phyloP scores from a whole-genome alignment of 53 echinoderm and acorn worm species.

The Crossaster papposus region DNA sequence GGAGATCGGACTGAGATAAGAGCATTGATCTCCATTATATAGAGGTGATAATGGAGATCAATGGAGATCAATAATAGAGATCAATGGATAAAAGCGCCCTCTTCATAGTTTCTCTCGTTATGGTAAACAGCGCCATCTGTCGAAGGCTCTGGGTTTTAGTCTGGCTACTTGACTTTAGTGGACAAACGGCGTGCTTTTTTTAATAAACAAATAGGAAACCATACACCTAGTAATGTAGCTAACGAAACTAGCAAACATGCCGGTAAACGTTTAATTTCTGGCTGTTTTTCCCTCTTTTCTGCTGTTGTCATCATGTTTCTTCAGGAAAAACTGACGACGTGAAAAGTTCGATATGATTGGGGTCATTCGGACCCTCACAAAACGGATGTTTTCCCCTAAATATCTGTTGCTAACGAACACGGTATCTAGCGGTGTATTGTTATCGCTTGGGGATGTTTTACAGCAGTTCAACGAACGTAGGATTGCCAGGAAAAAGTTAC shows the following conservation, averaged over 20 bases:
- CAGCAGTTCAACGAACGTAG: constrained; percentile 83
- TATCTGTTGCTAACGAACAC: constrained; percentile 90
- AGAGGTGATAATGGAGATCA: too few relatives aligned
- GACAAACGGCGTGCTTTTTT: background rate
- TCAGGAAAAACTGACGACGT: background rate
- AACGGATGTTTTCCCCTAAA: constrained; percentile 87
- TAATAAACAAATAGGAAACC: background rate
- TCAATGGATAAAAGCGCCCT: too few relatives aligned
- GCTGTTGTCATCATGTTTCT: background rate
- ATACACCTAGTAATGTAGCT: background rate
- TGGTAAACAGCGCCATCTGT: background rate
- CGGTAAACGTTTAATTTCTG: background rate
- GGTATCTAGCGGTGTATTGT: constrained; percentile 69
- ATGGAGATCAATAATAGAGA: too few relatives aligned
- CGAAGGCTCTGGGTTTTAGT: background rate
- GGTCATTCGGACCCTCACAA: constrained; percentile 53
- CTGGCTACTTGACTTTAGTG: background rate
- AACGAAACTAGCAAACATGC: background rate
- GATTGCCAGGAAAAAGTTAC: constrained; percentile 45
- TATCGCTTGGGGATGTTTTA: constrained; percentile 82
- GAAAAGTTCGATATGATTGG: constrained; percentile 20
- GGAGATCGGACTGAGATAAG: too few relatives aligned
- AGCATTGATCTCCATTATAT: too few relatives aligned
- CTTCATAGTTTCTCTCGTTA: background rate
- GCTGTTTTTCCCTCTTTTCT: background rate